A percentile compares a stretch with the other conserved stretches of the same genome.
These are phyloP conservation scores for Caerostris darwini DNA, from an alignment of 1,140 invertebrate species.

Conservation along the genomic window DNA sequence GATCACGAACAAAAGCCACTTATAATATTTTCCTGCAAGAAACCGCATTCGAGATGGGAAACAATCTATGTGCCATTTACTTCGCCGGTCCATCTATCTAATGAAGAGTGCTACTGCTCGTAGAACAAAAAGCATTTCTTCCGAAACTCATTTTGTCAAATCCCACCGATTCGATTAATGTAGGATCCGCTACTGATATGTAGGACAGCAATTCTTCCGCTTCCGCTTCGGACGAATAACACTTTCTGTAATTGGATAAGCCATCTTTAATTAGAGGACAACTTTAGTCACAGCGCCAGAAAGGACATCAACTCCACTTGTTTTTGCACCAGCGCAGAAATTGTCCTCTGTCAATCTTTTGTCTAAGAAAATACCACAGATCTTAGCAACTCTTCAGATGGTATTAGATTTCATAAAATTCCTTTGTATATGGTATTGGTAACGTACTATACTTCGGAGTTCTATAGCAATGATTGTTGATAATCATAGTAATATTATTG, in stretches of 20 bases:
- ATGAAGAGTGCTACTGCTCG: not conserved
- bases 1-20: too few species aligned
- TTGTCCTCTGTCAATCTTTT: not conserved
- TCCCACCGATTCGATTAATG: not conserved
- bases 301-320: not conserved
- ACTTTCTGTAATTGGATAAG: slow-evolving; percentile 42
- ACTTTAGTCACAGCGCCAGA: slow-evolving; percentile 24
- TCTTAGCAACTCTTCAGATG: too few species aligned
- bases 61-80: not conserved
- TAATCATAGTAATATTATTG: too few species aligned
- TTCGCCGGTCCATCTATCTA: not conserved
- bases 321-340: not conserved
- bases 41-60: not conserved
- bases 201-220: not conserved
- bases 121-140: not conserved
- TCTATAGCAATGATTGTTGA: too few species aligned
- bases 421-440: too few species aligned
- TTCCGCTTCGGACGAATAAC: not conserved
- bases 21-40: not conserved
- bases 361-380: too few species aligned
- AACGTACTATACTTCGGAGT: too few species aligned
- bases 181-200: slow-evolving; percentile 4
- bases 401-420: too few species aligned
- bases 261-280: slow-evolving; percentile 39
- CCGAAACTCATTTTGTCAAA: not conserved